These are phyloP conservation scores for Hypanus sabinus DNA, from an alignment of 2,113 vertebrate species.

Conservation along the genomic window DNA sequence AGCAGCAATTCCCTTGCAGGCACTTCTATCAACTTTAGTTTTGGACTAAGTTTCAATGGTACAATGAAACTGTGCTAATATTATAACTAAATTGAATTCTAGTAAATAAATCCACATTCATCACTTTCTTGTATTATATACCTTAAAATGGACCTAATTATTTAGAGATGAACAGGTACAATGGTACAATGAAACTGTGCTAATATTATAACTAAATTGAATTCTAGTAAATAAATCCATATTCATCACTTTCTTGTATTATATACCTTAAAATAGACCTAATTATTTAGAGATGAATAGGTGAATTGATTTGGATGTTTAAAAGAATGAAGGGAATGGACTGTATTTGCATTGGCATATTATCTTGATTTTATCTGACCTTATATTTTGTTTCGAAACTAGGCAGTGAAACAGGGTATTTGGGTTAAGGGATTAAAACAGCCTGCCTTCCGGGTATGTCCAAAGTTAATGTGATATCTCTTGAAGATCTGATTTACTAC, in stretches of 20 bases:
- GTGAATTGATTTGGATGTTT: background rate
- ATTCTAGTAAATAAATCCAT: no score
- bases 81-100: background rate
- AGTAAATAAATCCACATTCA: no score
- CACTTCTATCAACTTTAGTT: background rate
- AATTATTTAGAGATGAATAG: no score
- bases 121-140: background rate
- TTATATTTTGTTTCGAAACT: background rate
- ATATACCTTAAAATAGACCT: background rate
- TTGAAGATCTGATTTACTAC: background rate
- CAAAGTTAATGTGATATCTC: background rate
- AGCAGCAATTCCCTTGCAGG: background rate
- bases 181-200: background rate
- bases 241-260: background rate
- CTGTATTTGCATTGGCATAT: background rate
- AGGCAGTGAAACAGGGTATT: background rate
- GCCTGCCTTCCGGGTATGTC: background rate
- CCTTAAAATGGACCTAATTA: no score
- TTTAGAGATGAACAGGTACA: no score
- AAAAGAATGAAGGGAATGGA: background rate
- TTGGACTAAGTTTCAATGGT: background rate
- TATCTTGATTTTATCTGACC: background rate
- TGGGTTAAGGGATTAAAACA: background rate
- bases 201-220: background rate
- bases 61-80: background rate